Evolutionary conservation across 2,113 vertebrate species (phyloP).

Genomic region (Merops nubicus): DNA sequence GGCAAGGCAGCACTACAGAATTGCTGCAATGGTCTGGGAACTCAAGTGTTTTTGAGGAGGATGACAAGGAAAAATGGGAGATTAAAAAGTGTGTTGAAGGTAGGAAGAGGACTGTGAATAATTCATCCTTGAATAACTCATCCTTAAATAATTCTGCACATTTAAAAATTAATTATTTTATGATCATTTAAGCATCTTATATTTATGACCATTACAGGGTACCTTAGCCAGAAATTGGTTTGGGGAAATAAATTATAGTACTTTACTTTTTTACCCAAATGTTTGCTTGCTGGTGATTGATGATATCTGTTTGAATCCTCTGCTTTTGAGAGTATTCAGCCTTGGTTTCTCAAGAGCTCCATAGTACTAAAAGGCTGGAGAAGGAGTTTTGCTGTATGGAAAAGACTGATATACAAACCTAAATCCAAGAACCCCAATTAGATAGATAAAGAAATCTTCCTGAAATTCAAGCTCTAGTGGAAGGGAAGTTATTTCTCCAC

Average conservation of each 20-base stretch:
- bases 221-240: not conserved
- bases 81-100: not conserved
- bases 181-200: not conserved
- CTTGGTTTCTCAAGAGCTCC: not conserved
- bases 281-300: slow-evolving; percentile 13
- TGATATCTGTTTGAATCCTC: not conserved
- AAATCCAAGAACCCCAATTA: not conserved
- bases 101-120: not conserved
- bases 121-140: slow-evolving; percentile 6
- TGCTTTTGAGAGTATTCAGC: not conserved
- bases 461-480: not conserved
- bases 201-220: not conserved
- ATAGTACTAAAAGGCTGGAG: not conserved
- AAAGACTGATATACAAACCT: not conserved
- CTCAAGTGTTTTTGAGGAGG: not conserved
- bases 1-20: not conserved
- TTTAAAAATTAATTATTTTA: not conserved
- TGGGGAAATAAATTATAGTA: not conserved
- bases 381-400: not conserved
- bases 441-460: not conserved
- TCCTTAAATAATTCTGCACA: not conserved
- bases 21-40: not conserved
- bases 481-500: not conserved
- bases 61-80: not conserved
- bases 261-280: slow-evolving; percentile 29